Percentiles rank a stretch among this genome's conserved stretches.
phyloP scores from a whole-genome alignment of 2,888 invertebrate genomes.

The Hetaerina titia region DNA sequence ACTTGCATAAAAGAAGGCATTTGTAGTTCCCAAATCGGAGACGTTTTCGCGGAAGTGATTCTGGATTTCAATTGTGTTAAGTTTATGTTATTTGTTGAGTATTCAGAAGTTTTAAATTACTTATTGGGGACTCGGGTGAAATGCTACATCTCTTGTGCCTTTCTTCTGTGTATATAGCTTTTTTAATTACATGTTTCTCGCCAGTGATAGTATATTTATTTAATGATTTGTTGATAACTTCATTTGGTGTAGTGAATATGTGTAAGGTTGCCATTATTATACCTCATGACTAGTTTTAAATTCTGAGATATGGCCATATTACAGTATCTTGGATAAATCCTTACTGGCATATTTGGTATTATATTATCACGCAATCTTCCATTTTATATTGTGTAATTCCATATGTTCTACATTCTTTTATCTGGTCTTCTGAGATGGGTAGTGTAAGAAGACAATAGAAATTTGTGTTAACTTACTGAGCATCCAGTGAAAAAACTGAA shows the following conservation, averaged over 20 bases:
- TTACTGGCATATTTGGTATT: background rate
- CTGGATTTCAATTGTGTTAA: background rate
- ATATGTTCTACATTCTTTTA: background rate
- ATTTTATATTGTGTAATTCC: background rate
- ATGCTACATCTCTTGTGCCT: conserved; percentile 14
- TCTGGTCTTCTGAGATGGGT: background rate
- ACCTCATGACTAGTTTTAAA: background rate
- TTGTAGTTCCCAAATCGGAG: background rate
- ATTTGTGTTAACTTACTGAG: background rate
- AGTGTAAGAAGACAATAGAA: background rate
- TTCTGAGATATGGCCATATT: background rate
- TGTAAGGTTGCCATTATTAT: background rate
- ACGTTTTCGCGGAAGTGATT: background rate
- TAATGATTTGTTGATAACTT: background rate
- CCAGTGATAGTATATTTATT: background rate
- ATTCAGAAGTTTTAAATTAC: background rate
- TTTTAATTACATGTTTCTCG: background rate
- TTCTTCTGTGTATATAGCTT: background rate
- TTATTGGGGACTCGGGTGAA: background rate
- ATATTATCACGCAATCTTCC: background rate
- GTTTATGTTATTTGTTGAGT: background rate
- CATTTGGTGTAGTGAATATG: background rate
- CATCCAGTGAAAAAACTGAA: no score
- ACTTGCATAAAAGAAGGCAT: conserved; percentile 39
- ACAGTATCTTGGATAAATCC: background rate